Evolutionary conservation across 1,140 invertebrate genomes (phyloP), one percentile per base, ranked within the genome.

Genomic region (Drosophila carrolli): DNA sequence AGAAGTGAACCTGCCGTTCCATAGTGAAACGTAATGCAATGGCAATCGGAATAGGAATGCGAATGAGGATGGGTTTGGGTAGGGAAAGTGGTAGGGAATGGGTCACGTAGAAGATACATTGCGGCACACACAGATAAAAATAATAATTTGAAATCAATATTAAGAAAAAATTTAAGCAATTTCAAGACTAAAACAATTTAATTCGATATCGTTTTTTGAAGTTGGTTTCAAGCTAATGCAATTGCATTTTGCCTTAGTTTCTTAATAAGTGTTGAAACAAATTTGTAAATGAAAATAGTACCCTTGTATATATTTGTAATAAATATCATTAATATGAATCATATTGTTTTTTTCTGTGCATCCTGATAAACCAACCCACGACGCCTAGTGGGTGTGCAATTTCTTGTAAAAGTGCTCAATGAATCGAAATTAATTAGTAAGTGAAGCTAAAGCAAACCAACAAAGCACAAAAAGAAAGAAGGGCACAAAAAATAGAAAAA

Each of bases 391-490:
- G 83, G 79, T 83, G 83, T 88, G 85, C 82, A 89, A 89, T 89
- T 89, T 75, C 84, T 89, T 89, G 84, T 89, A 84, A 89, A 79
- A 89, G 84, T 89, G 84, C 80, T 89, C 84, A 89, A 89, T 89
- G 84, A 89, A 89, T 89, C 84, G 84, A 89, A 89, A 89, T 89
- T 89, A 89, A 89, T 89, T 89, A 89, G 80, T 89, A 89, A 59
- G 51, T 62, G 84, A 88, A 89, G 72, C 76, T 67, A 54, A 57
- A 68, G 83, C 65, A 65, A 80, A 78, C 65, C 75, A 62, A 62
- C 51, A 77, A 76, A 71, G 57, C 50, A 71, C 38, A 55, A 51
- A 67, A 41, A 59, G 50, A 72, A 61, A 44, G 44, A 40, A 68
- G 48, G 32, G 27, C 44, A 43, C 47, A 71, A 63, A 74, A 78